These are phyloP conservation scores for Anthophora plumipes DNA, from an alignment of 2,888 invertebrate genomes.

Conservation along the genomic window DNA sequence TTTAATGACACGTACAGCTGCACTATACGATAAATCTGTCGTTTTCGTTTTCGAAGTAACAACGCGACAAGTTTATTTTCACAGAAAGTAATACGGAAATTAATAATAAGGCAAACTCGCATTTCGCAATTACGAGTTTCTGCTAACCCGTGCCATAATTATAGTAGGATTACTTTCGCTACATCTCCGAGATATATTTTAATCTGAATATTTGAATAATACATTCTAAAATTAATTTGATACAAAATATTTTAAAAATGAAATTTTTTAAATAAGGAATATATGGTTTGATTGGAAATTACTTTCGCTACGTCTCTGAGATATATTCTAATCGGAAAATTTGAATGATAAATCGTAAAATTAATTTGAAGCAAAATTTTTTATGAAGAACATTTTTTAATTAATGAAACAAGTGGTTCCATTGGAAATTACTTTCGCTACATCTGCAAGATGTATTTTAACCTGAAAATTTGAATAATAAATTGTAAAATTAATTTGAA, in stretches of 20 bases:
- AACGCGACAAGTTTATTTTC: neutral
- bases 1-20: neutral
- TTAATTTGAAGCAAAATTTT: no score
- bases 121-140: conserved; percentile 19
- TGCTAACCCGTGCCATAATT: conserved; percentile 12
- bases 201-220: conserved; percentile 9
- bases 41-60: neutral
- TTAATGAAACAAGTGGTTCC: no score
- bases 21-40: neutral
- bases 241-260: conserved; percentile 6
- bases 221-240: neutral
- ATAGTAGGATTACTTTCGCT: conserved; percentile 17
- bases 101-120: conserved; percentile 6
- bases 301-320: no score
- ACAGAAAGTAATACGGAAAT: neutral
- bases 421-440: conserved; percentile 18
- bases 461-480: conserved; percentile 1
- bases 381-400: no score
- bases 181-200: neutral
- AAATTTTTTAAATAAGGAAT: no score
- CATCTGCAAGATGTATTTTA: conserved; percentile 2
- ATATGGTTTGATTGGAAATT: no score
- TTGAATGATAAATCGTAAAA: neutral
- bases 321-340: conserved; percentile 17
- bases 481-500: neutral